Conservation (phyloP, 2,888 invertebrate genomes). For the Dynastes maya region DNA sequence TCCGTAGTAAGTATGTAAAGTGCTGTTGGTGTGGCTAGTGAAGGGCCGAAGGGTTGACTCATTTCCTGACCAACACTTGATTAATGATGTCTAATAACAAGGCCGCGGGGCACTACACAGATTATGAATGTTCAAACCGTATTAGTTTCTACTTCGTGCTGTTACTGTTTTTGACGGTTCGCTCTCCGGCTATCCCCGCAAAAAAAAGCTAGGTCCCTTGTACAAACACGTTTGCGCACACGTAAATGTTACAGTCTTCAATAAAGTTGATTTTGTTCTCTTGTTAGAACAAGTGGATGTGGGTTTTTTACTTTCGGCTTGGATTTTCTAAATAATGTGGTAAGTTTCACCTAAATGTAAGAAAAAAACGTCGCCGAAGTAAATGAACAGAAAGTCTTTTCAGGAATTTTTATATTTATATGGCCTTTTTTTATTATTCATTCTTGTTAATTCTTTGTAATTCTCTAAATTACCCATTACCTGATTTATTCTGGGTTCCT, state of each 20-base stretch:
- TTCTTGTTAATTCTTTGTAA: too few relatives aligned
- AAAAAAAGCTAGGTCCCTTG: constrained; percentile 26
- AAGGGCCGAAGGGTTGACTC: constrained; percentile 71
- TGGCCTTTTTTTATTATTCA: too few relatives aligned
- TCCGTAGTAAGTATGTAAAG: constrained; percentile 61
- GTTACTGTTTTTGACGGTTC: constrained; percentile 66
- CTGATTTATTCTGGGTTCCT: too few relatives aligned
- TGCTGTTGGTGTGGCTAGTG: constrained; percentile 60
- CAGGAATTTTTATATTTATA: too few relatives aligned
- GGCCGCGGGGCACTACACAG: constrained; percentile 61
- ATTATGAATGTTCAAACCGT: constrained; percentile 64
- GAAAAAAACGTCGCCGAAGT: too few relatives aligned
- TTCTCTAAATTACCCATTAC: too few relatives aligned
- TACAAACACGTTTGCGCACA: constrained; percentile 34
- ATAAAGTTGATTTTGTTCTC: constrained; percentile 29
- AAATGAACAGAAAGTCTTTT: too few relatives aligned
- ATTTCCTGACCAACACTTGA: constrained; percentile 71
- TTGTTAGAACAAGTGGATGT: neutral
- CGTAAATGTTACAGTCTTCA: constrained; percentile 28
- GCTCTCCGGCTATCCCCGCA: constrained; percentile 15
- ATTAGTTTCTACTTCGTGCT: constrained; percentile 63
- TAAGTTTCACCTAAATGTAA: too few relatives aligned
- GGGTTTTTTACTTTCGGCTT: neutral
- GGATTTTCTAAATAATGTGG: too few relatives aligned
- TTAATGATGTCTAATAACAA: constrained; percentile 72